phyloP scores from a whole-genome alignment of 2,113 vertebrate genomes.

The Ptilonorhynchus violaceus region DNA sequence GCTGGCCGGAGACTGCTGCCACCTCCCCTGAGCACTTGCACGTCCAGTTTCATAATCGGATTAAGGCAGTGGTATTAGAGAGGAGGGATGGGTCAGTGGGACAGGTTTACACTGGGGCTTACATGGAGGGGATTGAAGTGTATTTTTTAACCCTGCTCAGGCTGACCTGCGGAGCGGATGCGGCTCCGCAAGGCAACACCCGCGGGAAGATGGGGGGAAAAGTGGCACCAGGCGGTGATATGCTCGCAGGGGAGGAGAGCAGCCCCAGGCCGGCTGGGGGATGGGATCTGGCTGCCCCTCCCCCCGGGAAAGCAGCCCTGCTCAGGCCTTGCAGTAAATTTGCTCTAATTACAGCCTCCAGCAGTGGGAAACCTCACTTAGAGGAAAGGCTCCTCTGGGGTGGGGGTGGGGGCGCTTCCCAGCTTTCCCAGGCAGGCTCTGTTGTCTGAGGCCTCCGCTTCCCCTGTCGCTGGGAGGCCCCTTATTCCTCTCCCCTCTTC shows the following conservation, averaged over 20 bases:
- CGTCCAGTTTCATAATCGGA: slow-evolving; percentile 69
- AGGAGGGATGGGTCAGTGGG: slow-evolving; percentile 68
- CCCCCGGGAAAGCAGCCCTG: slow-evolving; percentile 67
- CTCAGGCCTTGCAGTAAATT: slow-evolving; percentile 73
- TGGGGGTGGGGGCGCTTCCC: slow-evolving; percentile 59
- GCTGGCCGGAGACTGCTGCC: slow-evolving; percentile 4
- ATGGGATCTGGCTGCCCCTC: slow-evolving; percentile 36
- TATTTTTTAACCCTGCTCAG: slow-evolving; percentile 51
- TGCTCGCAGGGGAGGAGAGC: not conserved
- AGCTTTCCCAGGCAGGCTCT: slow-evolving; percentile 64
- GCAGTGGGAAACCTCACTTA: slow-evolving; percentile 78
- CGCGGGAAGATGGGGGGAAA: not conserved
- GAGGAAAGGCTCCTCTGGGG: slow-evolving; percentile 66
- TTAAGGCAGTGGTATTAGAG: slow-evolving; percentile 63
- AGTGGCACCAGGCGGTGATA: slow-evolving; percentile 17
- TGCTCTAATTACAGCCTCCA: slow-evolving; percentile 81
- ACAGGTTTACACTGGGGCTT: slow-evolving; percentile 63
- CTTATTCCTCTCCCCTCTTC: slow-evolving; percentile 55
- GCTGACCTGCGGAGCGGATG: not conserved
- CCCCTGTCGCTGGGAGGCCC: slow-evolving; percentile 59
- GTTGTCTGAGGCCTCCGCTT: slow-evolving; percentile 61
- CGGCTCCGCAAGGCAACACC: not conserved
- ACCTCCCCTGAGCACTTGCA: slow-evolving; percentile 60
- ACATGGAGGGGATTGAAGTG: slow-evolving; percentile 40
- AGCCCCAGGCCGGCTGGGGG: slow-evolving; percentile 35